phyloP scores from a whole-genome alignment of 2,888 invertebrate genomes.

The Calameuta idolon region DNA sequence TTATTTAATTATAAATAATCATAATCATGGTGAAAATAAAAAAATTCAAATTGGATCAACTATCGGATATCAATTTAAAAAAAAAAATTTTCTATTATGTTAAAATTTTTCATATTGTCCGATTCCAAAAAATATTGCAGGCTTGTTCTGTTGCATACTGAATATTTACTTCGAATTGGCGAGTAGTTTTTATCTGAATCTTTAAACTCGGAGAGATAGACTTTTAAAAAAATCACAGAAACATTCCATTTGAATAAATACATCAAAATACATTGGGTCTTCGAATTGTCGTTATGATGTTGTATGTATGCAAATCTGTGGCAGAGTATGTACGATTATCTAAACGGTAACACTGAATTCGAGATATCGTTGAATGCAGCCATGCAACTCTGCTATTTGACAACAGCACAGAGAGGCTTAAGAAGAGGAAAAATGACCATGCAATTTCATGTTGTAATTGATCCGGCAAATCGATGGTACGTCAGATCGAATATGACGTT shows the following conservation, averaged over 20 bases:
- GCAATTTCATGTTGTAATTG: not conserved
- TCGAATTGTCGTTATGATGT: not conserved
- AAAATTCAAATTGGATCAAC: too few species aligned
- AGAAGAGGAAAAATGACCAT: not conserved
- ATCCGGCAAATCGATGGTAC: not conserved
- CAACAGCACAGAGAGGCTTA: not conserved
- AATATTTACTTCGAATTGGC: too few species aligned
- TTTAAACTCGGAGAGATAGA: not conserved
- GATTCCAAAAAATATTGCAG: too few species aligned
- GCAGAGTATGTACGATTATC: not conserved
- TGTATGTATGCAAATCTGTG: not conserved
- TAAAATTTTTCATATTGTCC: too few species aligned
- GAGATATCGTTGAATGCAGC: not conserved
- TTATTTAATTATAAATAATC: not conserved
- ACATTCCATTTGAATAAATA: not conserved
- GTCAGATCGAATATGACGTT: not conserved
- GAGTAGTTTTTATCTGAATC: not conserved
- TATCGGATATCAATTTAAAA: too few species aligned
- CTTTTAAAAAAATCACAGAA: not conserved
- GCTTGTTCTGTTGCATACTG: too few species aligned
- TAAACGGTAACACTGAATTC: not conserved
- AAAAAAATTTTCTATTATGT: too few species aligned
- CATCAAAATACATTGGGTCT: not conserved
- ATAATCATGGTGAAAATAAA: not conserved
- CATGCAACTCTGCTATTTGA: not conserved